These are phyloP conservation scores for Sebastiscus albofasciatus DNA, from an alignment of 2,797 vertebrate genomes.

Conservation along the genomic window DNA sequence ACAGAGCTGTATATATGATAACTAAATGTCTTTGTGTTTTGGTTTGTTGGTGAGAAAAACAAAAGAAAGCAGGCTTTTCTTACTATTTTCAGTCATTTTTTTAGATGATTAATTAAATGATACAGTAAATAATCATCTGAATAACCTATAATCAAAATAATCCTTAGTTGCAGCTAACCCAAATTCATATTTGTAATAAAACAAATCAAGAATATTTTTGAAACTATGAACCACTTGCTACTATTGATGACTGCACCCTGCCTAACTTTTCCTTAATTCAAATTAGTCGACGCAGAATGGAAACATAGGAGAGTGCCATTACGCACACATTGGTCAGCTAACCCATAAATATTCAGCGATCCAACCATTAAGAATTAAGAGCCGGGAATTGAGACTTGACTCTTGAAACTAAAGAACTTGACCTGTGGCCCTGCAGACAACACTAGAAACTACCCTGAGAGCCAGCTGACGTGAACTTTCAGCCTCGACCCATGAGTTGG, in stretches of 20 bases:
- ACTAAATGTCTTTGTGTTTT: neutral
- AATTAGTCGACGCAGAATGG: slow-evolving; percentile 40
- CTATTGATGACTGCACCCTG: neutral
- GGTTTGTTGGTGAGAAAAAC: neutral
- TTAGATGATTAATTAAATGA: neutral
- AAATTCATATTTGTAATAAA: neutral
- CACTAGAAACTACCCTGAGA: slow-evolving; percentile 34
- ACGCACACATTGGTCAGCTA: slow-evolving; percentile 54
- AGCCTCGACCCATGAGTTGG: neutral
- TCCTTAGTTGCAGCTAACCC: neutral
- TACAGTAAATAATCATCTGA: neutral
- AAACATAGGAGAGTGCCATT: slow-evolving; percentile 52
- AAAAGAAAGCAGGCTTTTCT: neutral
- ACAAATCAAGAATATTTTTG: neutral
- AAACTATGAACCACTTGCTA: neutral
- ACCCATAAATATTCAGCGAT: slow-evolving; percentile 71
- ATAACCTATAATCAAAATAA: neutral
- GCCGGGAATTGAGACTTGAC: slow-evolving; percentile 71
- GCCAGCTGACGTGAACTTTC: slow-evolving; percentile 21
- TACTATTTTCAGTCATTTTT: neutral
- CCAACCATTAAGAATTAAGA: slow-evolving; percentile 76
- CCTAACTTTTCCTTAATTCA: slow-evolving; percentile 17
- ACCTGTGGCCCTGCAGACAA: slow-evolving; percentile 41
- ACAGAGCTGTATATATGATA: no score
- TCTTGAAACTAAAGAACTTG: slow-evolving; percentile 73